Conservation (phyloP, 2,113 vertebrate genomes). For the Callopanchax toddi region DNA sequence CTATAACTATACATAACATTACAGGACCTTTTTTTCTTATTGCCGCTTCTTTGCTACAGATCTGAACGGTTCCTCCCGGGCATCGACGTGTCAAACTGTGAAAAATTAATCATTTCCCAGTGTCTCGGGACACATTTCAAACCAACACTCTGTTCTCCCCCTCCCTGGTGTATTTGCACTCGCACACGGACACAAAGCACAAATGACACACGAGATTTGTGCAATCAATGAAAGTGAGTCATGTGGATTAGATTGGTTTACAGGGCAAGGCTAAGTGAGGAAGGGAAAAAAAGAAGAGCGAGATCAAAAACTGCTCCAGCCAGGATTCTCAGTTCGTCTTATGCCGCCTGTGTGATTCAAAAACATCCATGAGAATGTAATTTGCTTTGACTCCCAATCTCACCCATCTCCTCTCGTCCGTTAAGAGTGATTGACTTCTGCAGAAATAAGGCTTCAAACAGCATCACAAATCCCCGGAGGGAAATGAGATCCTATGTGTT, state of each 20-base stretch:
- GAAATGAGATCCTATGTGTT: conserved; percentile 7
- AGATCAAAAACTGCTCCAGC: conserved; percentile 1
- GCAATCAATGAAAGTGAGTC: conserved; percentile 60
- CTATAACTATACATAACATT: conserved; percentile 16
- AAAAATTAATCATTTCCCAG: conserved; percentile 49
- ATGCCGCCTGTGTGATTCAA: conserved; percentile 10
- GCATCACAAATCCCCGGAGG: conserved; percentile 38
- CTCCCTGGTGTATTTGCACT: conserved; percentile 9
- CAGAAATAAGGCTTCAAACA: conserved; percentile 48
- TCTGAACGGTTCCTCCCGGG: conserved; percentile 32
- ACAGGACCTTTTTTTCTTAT: conserved; percentile 9
- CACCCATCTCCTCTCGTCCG: conserved; percentile 16
- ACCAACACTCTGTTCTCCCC: conserved; percentile 9
- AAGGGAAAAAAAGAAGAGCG: neutral
- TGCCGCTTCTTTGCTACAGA: conserved; percentile 17
- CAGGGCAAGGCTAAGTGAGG: conserved; percentile 4
- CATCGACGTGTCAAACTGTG: conserved; percentile 32
- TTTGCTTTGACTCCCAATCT: conserved; percentile 50
- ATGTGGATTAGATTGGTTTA: conserved; percentile 61
- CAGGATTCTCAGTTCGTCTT: neutral
- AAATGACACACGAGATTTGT: conserved; percentile 44
- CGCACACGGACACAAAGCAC: conserved; percentile 12
- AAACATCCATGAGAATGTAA: conserved; percentile 34
- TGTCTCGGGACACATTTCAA: conserved; percentile 46
- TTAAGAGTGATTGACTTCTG: conserved; percentile 50